Base-by-base conservation (phyloP, 2,113 vertebrate genomes). In the Lampris incognitus region DNA sequence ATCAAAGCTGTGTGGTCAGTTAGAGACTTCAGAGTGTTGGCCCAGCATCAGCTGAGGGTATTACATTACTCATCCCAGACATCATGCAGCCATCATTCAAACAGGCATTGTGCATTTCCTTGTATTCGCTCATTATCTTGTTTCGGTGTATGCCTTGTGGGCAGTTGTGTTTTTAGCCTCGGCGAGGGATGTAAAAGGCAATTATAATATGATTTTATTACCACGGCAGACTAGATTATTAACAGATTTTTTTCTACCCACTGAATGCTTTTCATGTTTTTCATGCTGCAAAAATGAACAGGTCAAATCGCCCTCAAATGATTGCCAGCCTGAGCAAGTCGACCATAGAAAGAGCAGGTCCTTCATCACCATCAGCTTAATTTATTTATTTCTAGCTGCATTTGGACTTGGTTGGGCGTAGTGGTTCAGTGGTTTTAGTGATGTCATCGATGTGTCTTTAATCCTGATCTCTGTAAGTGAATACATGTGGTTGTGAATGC, bases 311-410 rank as follows among this genome's bases (percentile, higher is more conserved):
- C 66, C 79, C 74, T 69, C 50, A 48, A 81, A 51, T 41, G 55
- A 79, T 62, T 73, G 75, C 84, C 83, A 83, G 76, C 69, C 71
- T 77, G 65, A 78, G 86, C 68, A 72, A 57, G 78, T 81, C 73
- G 79, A 66, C 86, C 67, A 72, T 37, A 72, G 44, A 79, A 49
- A 71, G 66, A 72, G 50, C 59, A 0, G 38, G 40, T 48, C 36
- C 37, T 9, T 55, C 24, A n/a, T n/a, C 24, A 24, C 24, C 24
- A 24, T 24, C 24, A 24, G 24, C 24, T 24, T 24, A 24, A 24
- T 24, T 24, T 55, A 13, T 13, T 13, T 55, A n/a, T 55, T 10
- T 3, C 11, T 52, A 52, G 24, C 11, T 52, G 1, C 50, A 55
- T 55, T n/a, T 50, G 59, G 51, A 79, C 64, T 46, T 11, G 58